phyloP scores from a whole-genome alignment of 2,888 invertebrate genomes.

The Megaustenia siamemsis region DNA sequence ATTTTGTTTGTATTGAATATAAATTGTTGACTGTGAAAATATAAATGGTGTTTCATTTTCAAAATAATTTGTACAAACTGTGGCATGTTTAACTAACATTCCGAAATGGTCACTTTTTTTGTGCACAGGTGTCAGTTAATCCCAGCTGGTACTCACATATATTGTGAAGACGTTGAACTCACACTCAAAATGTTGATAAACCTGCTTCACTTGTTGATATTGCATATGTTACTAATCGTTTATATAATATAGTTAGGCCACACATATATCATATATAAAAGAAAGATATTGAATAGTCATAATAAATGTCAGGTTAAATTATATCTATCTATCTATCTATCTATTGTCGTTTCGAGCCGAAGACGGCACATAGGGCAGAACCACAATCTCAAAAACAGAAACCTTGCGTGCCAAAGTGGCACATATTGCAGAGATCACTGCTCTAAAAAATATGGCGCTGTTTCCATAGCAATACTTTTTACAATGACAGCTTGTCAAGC shows the following conservation, averaged over 20 bases:
- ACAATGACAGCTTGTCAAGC: no score
- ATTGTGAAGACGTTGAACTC: not conserved
- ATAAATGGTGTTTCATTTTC: not conserved
- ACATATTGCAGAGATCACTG: no score
- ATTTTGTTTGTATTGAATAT: not conserved
- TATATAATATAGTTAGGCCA: not conserved
- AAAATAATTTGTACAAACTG: constrained; percentile 1
- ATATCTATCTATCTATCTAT: no score
- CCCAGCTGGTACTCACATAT: not conserved
- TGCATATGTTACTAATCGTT: not conserved
- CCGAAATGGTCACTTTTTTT: not conserved
- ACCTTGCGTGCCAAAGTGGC: no score
- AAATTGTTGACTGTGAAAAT: not conserved
- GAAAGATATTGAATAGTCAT: not conserved
- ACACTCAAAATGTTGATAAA: not conserved
- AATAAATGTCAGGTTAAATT: no score
- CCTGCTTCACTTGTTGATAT: not conserved
- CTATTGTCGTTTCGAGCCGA: no score
- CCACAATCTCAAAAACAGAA: no score
- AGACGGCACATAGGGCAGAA: no score
- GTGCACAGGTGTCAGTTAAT: not conserved
- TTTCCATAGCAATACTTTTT: no score
- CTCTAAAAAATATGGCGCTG: no score
- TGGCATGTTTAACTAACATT: constrained; percentile 27
- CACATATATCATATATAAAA: not conserved